phyloP scores from a whole-genome alignment of 2,888 invertebrate genomes.

The Drosophila maculinotata region DNA sequence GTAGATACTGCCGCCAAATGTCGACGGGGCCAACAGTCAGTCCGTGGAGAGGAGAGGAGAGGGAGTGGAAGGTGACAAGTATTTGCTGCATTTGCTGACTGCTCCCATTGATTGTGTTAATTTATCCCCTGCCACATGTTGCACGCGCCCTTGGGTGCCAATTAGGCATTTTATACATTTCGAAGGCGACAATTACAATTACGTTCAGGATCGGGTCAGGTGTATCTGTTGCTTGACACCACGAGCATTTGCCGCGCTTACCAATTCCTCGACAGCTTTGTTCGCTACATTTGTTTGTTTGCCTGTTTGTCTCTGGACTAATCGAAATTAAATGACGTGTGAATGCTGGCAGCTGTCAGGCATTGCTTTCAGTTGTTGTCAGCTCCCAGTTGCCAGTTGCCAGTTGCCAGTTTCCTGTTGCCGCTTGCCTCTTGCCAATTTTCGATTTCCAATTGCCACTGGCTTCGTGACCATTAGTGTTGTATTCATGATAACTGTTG shows the following conservation, averaged over 20 bases:
- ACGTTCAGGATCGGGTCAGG: constrained; percentile 32
- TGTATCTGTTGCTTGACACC: constrained; percentile 27
- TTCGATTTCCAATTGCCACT: constrained; percentile 62
- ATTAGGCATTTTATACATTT: constrained; percentile 81
- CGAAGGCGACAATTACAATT: constrained; percentile 66
- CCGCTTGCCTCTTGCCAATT: constrained; percentile 34
- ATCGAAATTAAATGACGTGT: constrained; percentile 85
- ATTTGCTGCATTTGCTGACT: constrained; percentile 12
- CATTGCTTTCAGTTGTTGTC: constrained; percentile 61
- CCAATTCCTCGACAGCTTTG: constrained; percentile 60
- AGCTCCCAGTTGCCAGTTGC: constrained; percentile 23
- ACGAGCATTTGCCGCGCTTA: constrained; percentile 43
- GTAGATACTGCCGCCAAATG: constrained; percentile 2
- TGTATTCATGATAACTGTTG: constrained; percentile 35
- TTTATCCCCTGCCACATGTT: constrained; percentile 13
- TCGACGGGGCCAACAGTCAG: too few relatives aligned
- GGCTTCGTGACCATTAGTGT: constrained; percentile 50
- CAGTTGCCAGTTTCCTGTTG: constrained; percentile 16
- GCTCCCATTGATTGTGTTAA: constrained; percentile 2
- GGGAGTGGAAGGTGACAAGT: too few relatives aligned
- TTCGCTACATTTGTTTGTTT: constrained; percentile 42
- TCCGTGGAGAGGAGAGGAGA: too few relatives aligned
- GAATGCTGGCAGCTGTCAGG: constrained; percentile 82
- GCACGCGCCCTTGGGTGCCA: constrained; percentile 63
- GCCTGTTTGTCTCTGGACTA: constrained; percentile 64